Evolutionary conservation across 2,113 vertebrate species (phyloP), one percentile per base, ranked within the genome.

Genomic region (Microcebus murinus): DNA sequence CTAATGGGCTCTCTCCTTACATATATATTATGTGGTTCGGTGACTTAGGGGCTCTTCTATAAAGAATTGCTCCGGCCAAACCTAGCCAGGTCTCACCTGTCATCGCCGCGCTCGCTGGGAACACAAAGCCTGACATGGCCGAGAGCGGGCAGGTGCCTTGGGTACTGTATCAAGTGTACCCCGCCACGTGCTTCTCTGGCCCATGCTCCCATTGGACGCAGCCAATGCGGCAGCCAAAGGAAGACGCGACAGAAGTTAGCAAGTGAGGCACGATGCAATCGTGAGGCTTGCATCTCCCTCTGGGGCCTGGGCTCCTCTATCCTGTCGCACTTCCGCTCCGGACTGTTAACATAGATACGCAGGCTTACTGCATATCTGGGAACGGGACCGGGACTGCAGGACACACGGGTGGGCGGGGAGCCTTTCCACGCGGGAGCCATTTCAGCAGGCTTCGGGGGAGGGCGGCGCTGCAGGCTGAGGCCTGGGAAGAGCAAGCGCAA

Each of bases 321-420:
- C n/a, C 36, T 29, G 18, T 14, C 23, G 3, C 6, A 8, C 65
- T 52, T 52, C 48, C 31, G 8, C 15, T 17, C 18, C 20, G 73
- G 36, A 50, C 14, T 21, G 45, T 92, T 39, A 63, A 2, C 25
- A 18, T 23, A 48, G 34, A 21, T 29, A 20, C 6, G 29, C 12
- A 31, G 80, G 55, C 57, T 55, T 21, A 25, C 15, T n/a, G 76
- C 27, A 67, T 77, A 5, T 39, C 25, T 9, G 57, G 63, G 10
- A 36, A 27, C 17, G 21, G 82, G 50, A 27, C 20, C 12, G 14
- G 20, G 73, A 23, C 65, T 42, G n/a, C 50, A 3, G 8, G 39
- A 3, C 2, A 0, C 12, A 1, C 1, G 6, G 48, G 42, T 42
- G 42, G 42, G 6, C 0, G 0, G 25, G 21, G 34, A 68, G 15